Conservation (phyloP, 2,888 invertebrate genomes). For the Lasioglossum marginatum region DNA sequence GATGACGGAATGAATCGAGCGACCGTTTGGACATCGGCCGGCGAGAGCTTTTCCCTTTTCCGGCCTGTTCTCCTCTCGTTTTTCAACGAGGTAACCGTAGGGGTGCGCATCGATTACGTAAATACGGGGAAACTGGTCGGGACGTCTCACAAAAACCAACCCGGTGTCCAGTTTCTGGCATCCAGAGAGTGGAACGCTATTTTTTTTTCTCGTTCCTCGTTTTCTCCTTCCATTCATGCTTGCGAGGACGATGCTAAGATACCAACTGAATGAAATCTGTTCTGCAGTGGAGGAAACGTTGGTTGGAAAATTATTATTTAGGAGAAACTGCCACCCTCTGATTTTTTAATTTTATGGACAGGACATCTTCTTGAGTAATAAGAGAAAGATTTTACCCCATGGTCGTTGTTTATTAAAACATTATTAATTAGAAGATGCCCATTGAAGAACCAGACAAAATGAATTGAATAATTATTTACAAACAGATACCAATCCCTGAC, state of each 20-base stretch:
- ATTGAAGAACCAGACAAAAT: too few species aligned
- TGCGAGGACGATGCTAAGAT: background rate
- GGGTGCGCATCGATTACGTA: slow-evolving; percentile 71
- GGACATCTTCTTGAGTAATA: too few species aligned
- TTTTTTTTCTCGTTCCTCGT: too few species aligned
- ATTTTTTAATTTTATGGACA: too few species aligned
- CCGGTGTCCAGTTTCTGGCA: slow-evolving; percentile 52
- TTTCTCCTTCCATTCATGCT: background rate
- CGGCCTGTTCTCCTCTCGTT: slow-evolving; percentile 32
- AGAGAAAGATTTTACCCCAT: too few species aligned
- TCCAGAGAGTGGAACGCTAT: slow-evolving; percentile 3
- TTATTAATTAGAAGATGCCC: too few species aligned
- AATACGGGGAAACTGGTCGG: slow-evolving; percentile 63
- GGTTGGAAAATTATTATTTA: background rate
- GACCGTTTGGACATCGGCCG: slow-evolving; percentile 35
- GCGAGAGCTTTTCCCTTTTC: slow-evolving; percentile 46
- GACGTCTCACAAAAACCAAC: slow-evolving; percentile 25
- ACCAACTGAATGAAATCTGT: background rate
- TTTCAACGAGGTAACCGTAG: slow-evolving; percentile 40
- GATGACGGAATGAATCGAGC: slow-evolving; percentile 43
- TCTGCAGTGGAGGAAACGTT: background rate
- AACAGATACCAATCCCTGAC: too few species aligned
- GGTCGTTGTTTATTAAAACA: too few species aligned
- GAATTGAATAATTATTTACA: too few species aligned
- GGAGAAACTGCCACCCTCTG: too few species aligned